phyloP scores from a whole-genome alignment of 2,113 vertebrate species.

The Aptenodytes forsteri region DNA sequence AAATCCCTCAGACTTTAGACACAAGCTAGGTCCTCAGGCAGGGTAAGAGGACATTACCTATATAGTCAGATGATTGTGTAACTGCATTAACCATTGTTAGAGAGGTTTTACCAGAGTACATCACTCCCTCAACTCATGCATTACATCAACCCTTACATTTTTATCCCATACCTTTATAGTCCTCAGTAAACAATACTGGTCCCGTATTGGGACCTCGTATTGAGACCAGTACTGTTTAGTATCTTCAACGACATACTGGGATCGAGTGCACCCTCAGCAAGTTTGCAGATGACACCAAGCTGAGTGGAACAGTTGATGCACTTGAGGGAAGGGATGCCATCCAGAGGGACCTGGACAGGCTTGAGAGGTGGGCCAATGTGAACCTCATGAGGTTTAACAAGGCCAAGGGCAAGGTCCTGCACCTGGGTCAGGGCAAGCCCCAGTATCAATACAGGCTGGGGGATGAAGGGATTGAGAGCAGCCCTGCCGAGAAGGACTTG shows the following conservation, averaged over 20 bases:
- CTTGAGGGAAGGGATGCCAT: background rate
- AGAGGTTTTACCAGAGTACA: background rate
- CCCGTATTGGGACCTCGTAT: too few species aligned
- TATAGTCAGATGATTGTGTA: background rate
- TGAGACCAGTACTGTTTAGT: background rate
- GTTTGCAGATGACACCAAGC: background rate
- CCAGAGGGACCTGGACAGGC: background rate
- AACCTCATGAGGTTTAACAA: background rate
- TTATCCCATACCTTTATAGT: background rate
- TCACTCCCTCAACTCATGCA: accelerated
- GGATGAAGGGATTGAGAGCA: background rate
- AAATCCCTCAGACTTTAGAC: background rate
- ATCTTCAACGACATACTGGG: background rate
- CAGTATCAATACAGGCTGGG: background rate
- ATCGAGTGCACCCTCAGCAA: background rate
- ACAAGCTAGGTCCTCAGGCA: background rate
- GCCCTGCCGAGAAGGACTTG: background rate
- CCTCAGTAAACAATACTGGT: background rate
- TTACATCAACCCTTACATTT: background rate
- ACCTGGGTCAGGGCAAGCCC: background rate
- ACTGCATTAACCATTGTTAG: background rate
- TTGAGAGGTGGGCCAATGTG: background rate
- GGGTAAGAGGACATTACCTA: background rate
- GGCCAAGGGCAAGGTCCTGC: background rate
- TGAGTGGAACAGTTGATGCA: background rate